Percentiles rank a stretch among this genome's conserved stretches.
Evolutionary conservation across 2,113 vertebrate genomes (phyloP).

Genomic region (Dromiciops gliroides): DNA sequence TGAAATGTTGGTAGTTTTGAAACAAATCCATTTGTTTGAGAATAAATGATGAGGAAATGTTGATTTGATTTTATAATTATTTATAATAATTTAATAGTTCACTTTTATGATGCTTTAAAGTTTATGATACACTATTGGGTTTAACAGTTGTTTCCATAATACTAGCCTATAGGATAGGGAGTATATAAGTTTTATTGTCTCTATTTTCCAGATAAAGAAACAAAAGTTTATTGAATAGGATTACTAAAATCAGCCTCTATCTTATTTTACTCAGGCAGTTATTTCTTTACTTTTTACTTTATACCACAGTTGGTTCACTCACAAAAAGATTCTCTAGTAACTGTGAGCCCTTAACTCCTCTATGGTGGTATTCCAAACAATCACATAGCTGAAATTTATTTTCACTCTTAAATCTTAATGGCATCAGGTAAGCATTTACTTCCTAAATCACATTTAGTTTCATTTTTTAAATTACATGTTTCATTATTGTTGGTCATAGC

Average conservation of each 20-base stretch:
- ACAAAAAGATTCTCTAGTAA: background rate
- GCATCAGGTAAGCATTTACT: conserved; percentile 26
- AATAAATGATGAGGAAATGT: background rate
- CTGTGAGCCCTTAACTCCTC: background rate
- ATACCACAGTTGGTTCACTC: background rate
- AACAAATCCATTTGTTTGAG: background rate
- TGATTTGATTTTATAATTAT: background rate
- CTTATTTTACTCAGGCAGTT: background rate
- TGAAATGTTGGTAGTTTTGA: conserved; percentile 51
- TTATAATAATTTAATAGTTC: conserved; percentile 9
- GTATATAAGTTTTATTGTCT: background rate
- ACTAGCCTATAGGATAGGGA: background rate
- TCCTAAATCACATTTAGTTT: conserved; percentile 40
- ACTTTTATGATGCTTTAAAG: background rate
- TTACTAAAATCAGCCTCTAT: background rate
- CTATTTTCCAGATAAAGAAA: background rate
- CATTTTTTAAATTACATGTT: conserved; percentile 36
- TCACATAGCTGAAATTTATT: background rate
- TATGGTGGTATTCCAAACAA: background rate
- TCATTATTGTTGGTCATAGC: conserved; percentile 35
- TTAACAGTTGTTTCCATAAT: background rate
- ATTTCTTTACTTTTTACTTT: background rate
- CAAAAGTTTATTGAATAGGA: background rate
- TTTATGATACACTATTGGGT: background rate
- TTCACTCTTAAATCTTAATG: background rate